phyloP scores from a whole-genome alignment of 2,797 vertebrate genomes.

The Enteromius argenteus region DNA sequence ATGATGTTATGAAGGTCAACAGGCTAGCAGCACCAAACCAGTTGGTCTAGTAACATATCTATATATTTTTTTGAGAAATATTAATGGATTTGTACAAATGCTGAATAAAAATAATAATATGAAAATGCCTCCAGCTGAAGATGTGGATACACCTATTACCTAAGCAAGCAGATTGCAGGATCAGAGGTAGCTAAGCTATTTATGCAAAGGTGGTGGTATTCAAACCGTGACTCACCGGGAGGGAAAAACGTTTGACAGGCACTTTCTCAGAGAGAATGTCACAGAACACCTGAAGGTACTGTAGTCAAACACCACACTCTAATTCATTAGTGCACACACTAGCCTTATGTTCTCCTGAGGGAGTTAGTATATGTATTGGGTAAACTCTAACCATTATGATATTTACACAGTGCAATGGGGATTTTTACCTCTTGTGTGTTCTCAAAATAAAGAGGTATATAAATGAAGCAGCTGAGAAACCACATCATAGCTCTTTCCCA shows the following conservation, averaged over 20 bases:
- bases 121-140: not conserved
- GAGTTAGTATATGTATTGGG: constrained; percentile 62
- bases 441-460: constrained; percentile 17
- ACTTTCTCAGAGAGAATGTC: constrained; percentile 75
- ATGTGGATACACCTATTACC: constrained; percentile 19
- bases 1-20: not conserved
- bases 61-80: not conserved
- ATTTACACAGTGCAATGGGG: constrained; percentile 71
- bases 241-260: constrained; percentile 70
- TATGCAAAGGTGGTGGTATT: constrained; percentile 34
- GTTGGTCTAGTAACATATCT: not conserved
- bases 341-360: constrained; percentile 70
- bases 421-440: constrained; percentile 47
- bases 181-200: constrained; percentile 20
- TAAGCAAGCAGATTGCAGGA: constrained; percentile 20
- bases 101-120: not conserved
- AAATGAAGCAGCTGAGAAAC: constrained; percentile 1
- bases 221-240: constrained; percentile 44
- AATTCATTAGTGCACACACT: constrained; percentile 73
- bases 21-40: constrained; percentile 46
- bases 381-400: constrained; percentile 69
- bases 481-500: not conserved
- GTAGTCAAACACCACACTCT: constrained; percentile 70
- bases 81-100: not conserved
- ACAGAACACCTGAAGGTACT: constrained; percentile 75